Conservation (phyloP, 2,797 vertebrate genomes). For the Oreochromis mossambicus region DNA sequence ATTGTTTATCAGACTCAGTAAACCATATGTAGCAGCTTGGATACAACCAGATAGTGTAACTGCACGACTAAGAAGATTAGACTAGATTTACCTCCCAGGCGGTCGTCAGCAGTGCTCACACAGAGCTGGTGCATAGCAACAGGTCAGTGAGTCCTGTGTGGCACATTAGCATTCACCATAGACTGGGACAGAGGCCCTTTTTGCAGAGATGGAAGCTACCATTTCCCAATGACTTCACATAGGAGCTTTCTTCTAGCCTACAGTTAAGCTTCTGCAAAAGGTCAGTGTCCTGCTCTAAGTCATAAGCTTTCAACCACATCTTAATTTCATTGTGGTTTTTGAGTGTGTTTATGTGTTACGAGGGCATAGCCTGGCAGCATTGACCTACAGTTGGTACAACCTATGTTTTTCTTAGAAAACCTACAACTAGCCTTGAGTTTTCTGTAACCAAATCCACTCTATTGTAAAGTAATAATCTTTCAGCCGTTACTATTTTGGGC, state of each 20-base stretch:
- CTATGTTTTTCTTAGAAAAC: background rate
- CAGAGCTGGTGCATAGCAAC: conserved; percentile 41
- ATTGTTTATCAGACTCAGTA: conserved; percentile 45
- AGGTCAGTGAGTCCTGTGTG: conserved; percentile 21
- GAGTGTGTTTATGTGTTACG: background rate
- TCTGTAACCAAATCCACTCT: background rate
- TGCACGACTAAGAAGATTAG: conserved; percentile 75
- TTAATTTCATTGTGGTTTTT: background rate
- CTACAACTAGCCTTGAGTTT: background rate
- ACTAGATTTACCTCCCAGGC: conserved; percentile 61
- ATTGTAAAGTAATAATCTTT: background rate
- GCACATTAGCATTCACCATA: conserved; percentile 14
- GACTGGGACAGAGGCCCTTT: conserved; percentile 6
- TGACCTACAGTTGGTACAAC: background rate
- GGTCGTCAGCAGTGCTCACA: conserved; percentile 48
- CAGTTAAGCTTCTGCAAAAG: conserved; percentile 12
- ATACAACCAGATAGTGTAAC: conserved; percentile 48
- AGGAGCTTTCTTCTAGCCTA: background rate
- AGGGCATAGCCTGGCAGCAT: background rate
- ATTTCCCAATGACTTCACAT: conserved; percentile 1
- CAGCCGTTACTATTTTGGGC: background rate
- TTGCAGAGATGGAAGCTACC: conserved; percentile 7
- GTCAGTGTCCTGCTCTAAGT: conserved; percentile 20
- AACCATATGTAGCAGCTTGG: conserved; percentile 61
- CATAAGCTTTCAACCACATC: background rate